These are phyloP conservation scores for Ceratina calcarata DNA, from an alignment of 1,140 invertebrate species.

Conservation along the genomic window DNA sequence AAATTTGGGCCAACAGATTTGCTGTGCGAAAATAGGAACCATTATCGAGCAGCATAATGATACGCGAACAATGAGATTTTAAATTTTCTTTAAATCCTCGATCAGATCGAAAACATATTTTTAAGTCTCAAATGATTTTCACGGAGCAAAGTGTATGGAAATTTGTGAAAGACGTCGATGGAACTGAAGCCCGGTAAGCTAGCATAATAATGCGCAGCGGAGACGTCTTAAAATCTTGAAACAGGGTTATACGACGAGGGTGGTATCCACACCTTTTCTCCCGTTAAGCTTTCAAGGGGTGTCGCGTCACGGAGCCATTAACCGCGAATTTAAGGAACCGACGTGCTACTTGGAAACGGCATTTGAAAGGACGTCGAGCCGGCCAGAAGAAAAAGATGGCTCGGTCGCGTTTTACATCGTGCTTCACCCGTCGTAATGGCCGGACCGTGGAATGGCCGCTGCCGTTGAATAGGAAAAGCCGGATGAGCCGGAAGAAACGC, in stretches of 20 bases:
- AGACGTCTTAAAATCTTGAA: constrained; percentile 43
- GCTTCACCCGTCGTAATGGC: constrained; percentile 19
- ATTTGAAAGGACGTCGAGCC: constrained; percentile 40
- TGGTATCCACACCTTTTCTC: neutral
- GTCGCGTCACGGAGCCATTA: constrained; percentile 47
- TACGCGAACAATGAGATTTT: neutral
- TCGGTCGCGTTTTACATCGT: constrained; percentile 34
- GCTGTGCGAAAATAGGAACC: neutral
- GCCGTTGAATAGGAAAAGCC: constrained; percentile 19
- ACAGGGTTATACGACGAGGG: constrained; percentile 18
- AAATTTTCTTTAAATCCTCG: neutral
- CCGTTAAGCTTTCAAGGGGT: constrained; percentile 40
- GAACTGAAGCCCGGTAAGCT: neutral
- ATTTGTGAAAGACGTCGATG: constrained; percentile 32
- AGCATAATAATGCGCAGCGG: constrained; percentile 28
- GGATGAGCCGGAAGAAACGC: constrained; percentile 32
- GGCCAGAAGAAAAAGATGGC: neutral
- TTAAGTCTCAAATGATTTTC: no score
- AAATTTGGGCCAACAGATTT: neutral
- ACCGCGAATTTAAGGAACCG: constrained; percentile 50
- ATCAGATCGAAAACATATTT: neutral
- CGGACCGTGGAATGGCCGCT: constrained; percentile 23
- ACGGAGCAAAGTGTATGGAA: neutral
- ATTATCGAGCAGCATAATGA: neutral
- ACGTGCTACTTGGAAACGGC: constrained; percentile 25